A percentile compares a stretch with the other conserved stretches of the same genome.
phyloP scores from a whole-genome alignment of 2,113 vertebrate species.

The Protomyctophum bolini region DNA sequence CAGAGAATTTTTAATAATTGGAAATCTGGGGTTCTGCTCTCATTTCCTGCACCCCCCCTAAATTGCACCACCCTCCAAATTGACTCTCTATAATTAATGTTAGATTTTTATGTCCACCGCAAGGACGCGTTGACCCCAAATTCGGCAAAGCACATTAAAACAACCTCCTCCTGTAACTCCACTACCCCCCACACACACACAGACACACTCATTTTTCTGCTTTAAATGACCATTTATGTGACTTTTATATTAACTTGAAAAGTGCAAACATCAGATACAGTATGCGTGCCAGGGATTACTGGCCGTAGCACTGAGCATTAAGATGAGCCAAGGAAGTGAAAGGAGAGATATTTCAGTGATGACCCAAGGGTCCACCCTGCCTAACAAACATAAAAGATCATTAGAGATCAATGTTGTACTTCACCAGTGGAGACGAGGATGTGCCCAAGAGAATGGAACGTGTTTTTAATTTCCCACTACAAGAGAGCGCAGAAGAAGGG shows the following conservation, averaged over 20 bases:
- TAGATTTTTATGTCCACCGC: conserved; percentile 15
- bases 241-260: conserved; percentile 60
- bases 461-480: neutral
- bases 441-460: neutral
- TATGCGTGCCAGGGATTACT: conserved; percentile 32
- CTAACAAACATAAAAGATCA: neutral
- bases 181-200: conserved; percentile 40
- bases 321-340: conserved; percentile 31
- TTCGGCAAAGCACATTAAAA: conserved; percentile 41
- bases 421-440: neutral
- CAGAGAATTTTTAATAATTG: conserved; percentile 8
- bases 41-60: conserved; percentile 5
- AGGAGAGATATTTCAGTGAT: conserved; percentile 21
- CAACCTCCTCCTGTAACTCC: conserved; percentile 6
- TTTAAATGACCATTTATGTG: conserved; percentile 54
- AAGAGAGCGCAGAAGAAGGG: conserved; percentile 3
- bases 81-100: conserved; percentile 45
- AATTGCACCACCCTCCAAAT: neutral
- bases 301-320: conserved; percentile 50
- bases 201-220: conserved; percentile 12
- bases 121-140: conserved; percentile 38
- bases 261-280: conserved; percentile 48
- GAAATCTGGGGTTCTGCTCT: conserved; percentile 15
- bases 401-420: neutral
- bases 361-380: conserved; percentile 1